Conservation (phyloP, 2,797 vertebrate genomes). For the Phataginus tricuspis region DNA sequence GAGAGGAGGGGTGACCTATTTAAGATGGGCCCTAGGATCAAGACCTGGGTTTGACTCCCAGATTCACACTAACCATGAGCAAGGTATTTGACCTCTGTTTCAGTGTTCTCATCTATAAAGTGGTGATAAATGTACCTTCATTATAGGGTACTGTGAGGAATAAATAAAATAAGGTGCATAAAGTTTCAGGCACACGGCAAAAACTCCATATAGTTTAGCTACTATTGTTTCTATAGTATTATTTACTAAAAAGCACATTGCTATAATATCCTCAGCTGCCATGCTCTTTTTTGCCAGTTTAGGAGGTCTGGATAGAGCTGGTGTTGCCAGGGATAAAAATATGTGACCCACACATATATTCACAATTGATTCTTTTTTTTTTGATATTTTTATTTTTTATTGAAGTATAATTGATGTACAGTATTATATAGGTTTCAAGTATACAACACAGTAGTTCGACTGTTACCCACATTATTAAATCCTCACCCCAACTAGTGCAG, state of each 20-base stretch:
- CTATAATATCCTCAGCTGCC: neutral
- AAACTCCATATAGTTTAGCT: neutral
- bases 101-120: slow-evolving; percentile 9
- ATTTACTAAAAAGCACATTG: slow-evolving; percentile 26
- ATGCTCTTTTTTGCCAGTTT: slow-evolving; percentile 33
- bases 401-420: too few relatives aligned
- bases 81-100: neutral
- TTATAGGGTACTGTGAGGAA: neutral
- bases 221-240: slow-evolving; percentile 25
- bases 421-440: too few relatives aligned
- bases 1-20: neutral
- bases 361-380: neutral
- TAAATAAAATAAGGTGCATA: neutral
- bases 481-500: too few relatives aligned
- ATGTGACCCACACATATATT: neutral
- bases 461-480: too few relatives aligned
- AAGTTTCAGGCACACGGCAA: slow-evolving; percentile 11
- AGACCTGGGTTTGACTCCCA: neutral
- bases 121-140: neutral
- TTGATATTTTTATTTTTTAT: neutral
- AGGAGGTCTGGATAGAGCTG: neutral
- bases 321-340: neutral
- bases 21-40: neutral
- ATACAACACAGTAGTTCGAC: too few relatives aligned
- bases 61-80: neutral